Percentiles rank a stretch among this genome's conserved stretches.
These are phyloP conservation scores for Hephaestus fuliginosus DNA, from an alignment of 2,797 vertebrate genomes.

Conservation along the genomic window DNA sequence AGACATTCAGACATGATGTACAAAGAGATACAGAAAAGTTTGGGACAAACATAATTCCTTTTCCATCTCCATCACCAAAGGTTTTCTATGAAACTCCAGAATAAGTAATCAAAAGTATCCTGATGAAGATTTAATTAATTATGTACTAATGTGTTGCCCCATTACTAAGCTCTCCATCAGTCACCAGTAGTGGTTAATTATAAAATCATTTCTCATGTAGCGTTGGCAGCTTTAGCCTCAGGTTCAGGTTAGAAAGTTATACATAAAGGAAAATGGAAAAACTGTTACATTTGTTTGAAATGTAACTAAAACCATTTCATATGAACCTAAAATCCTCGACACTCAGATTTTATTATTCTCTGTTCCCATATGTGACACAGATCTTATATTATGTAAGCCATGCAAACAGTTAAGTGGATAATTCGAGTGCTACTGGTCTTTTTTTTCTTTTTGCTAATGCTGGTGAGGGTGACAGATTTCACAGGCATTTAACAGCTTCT, in stretches of 20 bases:
- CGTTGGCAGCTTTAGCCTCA: neutral
- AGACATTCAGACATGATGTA: neutral
- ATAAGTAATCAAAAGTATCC: too few species aligned
- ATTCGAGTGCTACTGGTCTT: neutral
- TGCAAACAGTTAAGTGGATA: neutral
- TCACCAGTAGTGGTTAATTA: constrained; percentile 16
- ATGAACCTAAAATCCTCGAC: neutral
- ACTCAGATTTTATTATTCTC: neutral
- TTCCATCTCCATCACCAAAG: neutral
- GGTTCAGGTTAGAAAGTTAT: neutral
- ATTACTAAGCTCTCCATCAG: neutral
- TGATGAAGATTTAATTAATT: too few species aligned
- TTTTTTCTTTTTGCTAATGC: neutral
- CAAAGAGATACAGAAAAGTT: neutral
- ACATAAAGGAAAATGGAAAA: constrained; percentile 6
- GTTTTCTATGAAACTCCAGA: neutral
- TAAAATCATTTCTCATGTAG: constrained; percentile 12
- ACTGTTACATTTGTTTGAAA: neutral
- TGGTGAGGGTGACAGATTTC: constrained; percentile 15
- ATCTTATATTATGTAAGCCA: neutral
- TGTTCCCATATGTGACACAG: neutral
- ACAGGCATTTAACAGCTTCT: constrained; percentile 22
- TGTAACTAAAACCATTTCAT: neutral
- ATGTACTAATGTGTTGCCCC: too few species aligned
- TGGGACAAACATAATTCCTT: neutral